These are phyloP conservation scores for Orgyia antiqua DNA, from an alignment of 2,888 invertebrate genomes.

Conservation along the genomic window DNA sequence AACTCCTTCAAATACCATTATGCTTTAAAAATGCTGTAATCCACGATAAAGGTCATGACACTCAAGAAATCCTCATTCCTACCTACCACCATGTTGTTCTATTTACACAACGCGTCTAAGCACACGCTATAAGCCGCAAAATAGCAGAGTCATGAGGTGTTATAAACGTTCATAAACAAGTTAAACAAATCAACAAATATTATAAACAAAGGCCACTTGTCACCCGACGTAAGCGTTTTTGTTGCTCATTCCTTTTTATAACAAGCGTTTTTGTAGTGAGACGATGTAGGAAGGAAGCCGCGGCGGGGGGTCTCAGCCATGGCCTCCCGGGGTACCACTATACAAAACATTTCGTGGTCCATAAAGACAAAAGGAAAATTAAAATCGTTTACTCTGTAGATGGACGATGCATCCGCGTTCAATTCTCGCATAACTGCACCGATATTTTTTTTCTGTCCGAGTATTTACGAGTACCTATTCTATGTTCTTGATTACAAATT, in stretches of 20 bases:
- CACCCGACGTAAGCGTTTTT: conserved; percentile 72
- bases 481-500: too few relatives aligned
- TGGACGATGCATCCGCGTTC: conserved; percentile 36
- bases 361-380: conserved; percentile 76
- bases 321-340: conserved; percentile 66
- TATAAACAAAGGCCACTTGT: conserved; percentile 74
- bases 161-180: conserved; percentile 62
- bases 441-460: too few relatives aligned
- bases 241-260: conserved; percentile 68
- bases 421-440: conserved; percentile 10
- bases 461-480: too few relatives aligned
- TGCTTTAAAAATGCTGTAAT: too few relatives aligned
- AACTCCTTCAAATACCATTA: too few relatives aligned
- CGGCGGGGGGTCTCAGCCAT: conserved; percentile 60
- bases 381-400: conserved; percentile 64
- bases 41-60: conserved; percentile 3
- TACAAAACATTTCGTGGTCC: conserved; percentile 77
- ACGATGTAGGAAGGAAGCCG: conserved; percentile 73
- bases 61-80: conserved; percentile 1
- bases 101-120: too few relatives aligned
- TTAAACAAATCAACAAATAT: conserved; percentile 71
- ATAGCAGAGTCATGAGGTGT: conserved; percentile 60
- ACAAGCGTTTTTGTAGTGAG: conserved; percentile 69
- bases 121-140: conserved; percentile 33
- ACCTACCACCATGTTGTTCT: too few relatives aligned